Evolutionary conservation across 1,140 invertebrate genomes (phyloP), one percentile per base, ranked within the genome.

Genomic region (Alviniconcha marisindica): DNA sequence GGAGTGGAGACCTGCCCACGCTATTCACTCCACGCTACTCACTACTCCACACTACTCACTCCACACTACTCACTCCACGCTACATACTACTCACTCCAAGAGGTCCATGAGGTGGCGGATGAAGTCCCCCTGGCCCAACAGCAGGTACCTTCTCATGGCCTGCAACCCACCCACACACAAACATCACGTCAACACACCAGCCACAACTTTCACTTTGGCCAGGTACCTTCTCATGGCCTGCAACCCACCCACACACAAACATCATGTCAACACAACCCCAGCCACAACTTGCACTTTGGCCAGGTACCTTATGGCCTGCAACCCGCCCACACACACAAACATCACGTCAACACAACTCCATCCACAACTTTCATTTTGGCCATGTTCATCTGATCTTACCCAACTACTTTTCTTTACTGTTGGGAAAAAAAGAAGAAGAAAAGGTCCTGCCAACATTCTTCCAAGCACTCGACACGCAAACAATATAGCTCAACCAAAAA

Each of bases 71-170:
- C n/a, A n/a, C n/a, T n/a, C n/a, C n/a, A n/a, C n/a, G n/a, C n/a
- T n/a, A n/a, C n/a, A n/a, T n/a, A n/a, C 18, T 71, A 95, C 96
- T 94, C 93, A 98, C 97, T 97, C 96, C 83, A 99, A 93, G 21
- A 98, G 94, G 89, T 98, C 96, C 95, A 99, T 96, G 31, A 99
- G 95, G 91, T 98, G 96, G 89, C 97, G 95, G 87, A 98, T 97
- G 92, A 99, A 99, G 94, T 99, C 98, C 15, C 98, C 98, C 94
- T 99, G 98, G 24, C 97, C 97, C 5, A 99, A 94, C 42, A 99
- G 94, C 85, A 99, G 94, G 93, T 99, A 99, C 78, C 96, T 95
- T 85, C 97, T 95, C 92, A 99, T 96, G 10, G 97, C 98, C 87
- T 97, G 85, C 31, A 87, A 87, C 3, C 63, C 0, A 12, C n/a